Percentiles rank a stretch among this genome's conserved stretches.
These are phyloP conservation scores for Drosophila neonasuta DNA, from an alignment of 2,888 invertebrate species.

Conservation along the genomic window DNA sequence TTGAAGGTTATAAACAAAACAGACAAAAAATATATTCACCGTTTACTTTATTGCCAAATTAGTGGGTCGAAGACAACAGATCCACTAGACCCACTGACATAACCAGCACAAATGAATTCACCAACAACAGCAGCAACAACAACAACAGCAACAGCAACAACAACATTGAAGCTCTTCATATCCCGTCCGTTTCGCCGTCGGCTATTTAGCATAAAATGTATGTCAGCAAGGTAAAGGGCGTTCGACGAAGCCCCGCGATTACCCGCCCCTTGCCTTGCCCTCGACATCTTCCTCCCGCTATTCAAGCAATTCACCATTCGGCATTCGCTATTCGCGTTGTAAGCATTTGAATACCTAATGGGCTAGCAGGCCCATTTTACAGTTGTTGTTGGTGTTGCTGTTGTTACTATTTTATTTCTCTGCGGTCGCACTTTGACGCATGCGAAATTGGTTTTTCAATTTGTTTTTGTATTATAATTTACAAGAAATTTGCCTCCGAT, in stretches of 20 bases:
- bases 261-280: constrained; percentile 1
- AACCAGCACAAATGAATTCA: constrained; percentile 45
- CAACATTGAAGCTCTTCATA: constrained; percentile 26
- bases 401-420: constrained; percentile 20
- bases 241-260: constrained; percentile 41
- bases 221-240: constrained; percentile 82
- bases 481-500: constrained; percentile 40
- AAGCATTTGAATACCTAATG: constrained; percentile 72
- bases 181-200: constrained; percentile 49
- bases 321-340: constrained; percentile 53
- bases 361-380: constrained; percentile 42
- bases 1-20: constrained; percentile 45
- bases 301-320: constrained; percentile 31
- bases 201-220: constrained; percentile 80
- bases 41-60: constrained; percentile 65
- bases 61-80: constrained; percentile 60
- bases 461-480: constrained; percentile 57
- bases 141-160: constrained; percentile 25
- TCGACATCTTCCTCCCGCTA: constrained; percentile 30
- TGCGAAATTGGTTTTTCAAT: constrained; percentile 65
- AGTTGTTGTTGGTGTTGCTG: constrained; percentile 30
- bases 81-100: constrained; percentile 55
- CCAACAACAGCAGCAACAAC: constrained; percentile 21
- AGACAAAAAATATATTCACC: constrained; percentile 22
- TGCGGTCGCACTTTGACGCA: constrained; percentile 44